Conservation (phyloP, 1,140 invertebrate species). For the Laupala kohalensis region DNA sequence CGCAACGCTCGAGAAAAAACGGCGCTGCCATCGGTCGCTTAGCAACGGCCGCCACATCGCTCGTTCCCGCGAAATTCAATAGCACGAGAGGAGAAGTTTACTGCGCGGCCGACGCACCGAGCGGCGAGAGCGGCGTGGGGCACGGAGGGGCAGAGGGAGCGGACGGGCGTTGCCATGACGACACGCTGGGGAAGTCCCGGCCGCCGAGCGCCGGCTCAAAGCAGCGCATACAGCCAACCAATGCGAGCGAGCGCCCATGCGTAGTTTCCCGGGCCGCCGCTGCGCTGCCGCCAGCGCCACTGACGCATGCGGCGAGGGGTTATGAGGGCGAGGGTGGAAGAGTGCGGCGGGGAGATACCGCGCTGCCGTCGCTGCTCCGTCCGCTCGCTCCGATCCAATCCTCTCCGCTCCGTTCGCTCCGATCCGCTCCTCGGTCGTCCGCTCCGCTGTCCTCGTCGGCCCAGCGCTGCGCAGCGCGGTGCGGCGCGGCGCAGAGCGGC, state of each 20-base stretch:
- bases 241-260: not conserved
- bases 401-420: too few relatives aligned
- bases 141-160: not conserved
- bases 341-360: too few relatives aligned
- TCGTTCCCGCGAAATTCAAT: conserved; percentile 9
- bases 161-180: not conserved
- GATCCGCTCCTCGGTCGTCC: too few relatives aligned
- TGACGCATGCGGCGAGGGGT: not conserved
- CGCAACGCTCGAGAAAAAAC: not conserved
- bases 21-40: conserved; percentile 1
- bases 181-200: conserved; percentile 4
- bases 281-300: not conserved
- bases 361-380: too few relatives aligned
- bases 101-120: too few relatives aligned
- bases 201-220: not conserved
- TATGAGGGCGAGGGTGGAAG: not conserved
- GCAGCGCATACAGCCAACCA: not conserved
- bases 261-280: not conserved
- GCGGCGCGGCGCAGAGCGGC: too few relatives aligned
- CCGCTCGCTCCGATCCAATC: too few relatives aligned
- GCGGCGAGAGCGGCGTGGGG: too few relatives aligned
- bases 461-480: too few relatives aligned
- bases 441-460: too few relatives aligned
- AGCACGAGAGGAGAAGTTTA: conserved; percentile 1
- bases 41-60: conserved; percentile 1